Evolutionary conservation across 2,888 invertebrate genomes (phyloP), one percentile per base, ranked within the genome.

Genomic region (Protophormia terraenovae): DNA sequence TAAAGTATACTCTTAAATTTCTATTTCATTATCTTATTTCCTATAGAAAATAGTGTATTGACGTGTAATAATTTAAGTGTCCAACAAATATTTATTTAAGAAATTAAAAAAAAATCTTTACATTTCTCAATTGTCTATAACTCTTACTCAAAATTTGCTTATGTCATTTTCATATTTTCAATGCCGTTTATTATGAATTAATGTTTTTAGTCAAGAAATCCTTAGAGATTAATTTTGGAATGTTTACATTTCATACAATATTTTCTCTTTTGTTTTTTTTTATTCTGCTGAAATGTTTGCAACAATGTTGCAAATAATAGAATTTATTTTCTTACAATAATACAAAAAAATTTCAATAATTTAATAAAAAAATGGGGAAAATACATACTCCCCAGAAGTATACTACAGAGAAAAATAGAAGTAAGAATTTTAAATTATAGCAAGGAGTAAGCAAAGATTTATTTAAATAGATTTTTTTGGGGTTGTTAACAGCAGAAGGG

Each of bases 251-350:
- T 62, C 71, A 77, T 27, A 64, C 45, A 64, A 66, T 27, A 64
- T 16, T 45, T 58, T 45, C 60, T 41, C 38, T 66, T 27, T 66
- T 45, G 41, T 66, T 58, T 73, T 73, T 0, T 8, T 50, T 45
- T 19, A 8, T 47, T 55, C 32, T 64, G 35, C 5, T 41, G n/a
- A n/a, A 41, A 47, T 73, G 55, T 58, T 80, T 32, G 66, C 60
- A 75, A 75, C 75, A 81, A 53, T 22, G 71, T 71, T 71, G 78
- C 85, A 82, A 81, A 78, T 82, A 73, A 82, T 69, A 38, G 64
- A 85, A 82, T 78, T 85, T 79, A 79, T 79, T 85, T 82, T 75
- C 85, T 82, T 82, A 78, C 82, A 82, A 85, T 85, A 85, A 85
- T 58, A 69, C 53, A 41, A 69, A 45, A 45, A 45, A 77, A 78